phyloP scores from a whole-genome alignment of 2,113 vertebrate genomes.

The Labeo rohita region DNA sequence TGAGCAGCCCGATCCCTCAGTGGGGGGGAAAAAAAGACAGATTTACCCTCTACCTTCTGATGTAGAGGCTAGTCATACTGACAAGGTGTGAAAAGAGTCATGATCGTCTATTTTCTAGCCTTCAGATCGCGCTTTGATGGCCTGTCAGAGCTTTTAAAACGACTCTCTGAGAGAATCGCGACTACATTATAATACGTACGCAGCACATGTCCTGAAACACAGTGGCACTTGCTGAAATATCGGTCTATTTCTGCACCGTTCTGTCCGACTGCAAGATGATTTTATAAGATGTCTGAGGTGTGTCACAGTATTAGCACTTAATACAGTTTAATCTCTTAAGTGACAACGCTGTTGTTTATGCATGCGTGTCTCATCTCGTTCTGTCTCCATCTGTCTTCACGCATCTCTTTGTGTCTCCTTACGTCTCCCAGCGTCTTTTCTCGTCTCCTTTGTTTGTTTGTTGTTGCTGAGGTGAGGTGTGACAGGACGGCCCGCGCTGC shows the following conservation, averaged over 20 bases:
- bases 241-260: neutral
- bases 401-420: slow-evolving; percentile 27
- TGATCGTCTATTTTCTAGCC: slow-evolving; percentile 68
- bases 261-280: neutral
- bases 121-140: slow-evolving; percentile 74
- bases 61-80: slow-evolving; percentile 65
- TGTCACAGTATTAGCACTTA: slow-evolving; percentile 26
- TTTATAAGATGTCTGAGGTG: slow-evolving; percentile 20
- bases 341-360: slow-evolving; percentile 38
- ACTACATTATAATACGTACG: slow-evolving; percentile 69
- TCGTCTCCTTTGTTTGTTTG: slow-evolving; percentile 57
- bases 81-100: slow-evolving; percentile 76
- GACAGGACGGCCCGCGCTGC: slow-evolving; percentile 63
- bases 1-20: slow-evolving; percentile 46
- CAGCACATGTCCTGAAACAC: slow-evolving; percentile 63
- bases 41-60: slow-evolving; percentile 43
- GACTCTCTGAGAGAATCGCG: slow-evolving; percentile 55
- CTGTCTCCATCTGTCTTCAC: slow-evolving; percentile 41
- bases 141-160: slow-evolving; percentile 66
- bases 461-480: slow-evolving; percentile 52
- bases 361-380: slow-evolving; percentile 30
- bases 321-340: slow-evolving; percentile 7
- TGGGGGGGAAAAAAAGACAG: slow-evolving; percentile 39
- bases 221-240: neutral
- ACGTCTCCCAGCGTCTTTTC: slow-evolving; percentile 49